A percentile compares a stretch with the other conserved stretches of the same genome.
These are phyloP conservation scores for Gryllus bimaculatus DNA, from an alignment of 1,140 invertebrate genomes.

Conservation along the genomic window DNA sequence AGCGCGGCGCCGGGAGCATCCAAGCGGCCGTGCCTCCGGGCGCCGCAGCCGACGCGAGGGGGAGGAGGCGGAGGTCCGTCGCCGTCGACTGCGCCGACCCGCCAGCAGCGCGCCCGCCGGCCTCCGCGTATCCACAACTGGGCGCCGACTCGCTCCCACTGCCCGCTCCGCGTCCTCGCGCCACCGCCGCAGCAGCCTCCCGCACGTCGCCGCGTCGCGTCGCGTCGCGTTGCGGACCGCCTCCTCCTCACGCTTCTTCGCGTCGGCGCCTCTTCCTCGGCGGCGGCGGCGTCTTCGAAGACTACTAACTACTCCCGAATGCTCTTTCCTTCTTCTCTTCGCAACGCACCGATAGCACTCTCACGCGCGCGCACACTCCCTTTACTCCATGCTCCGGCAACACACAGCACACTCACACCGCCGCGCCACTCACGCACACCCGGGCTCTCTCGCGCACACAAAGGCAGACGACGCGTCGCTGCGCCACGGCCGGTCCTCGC, in stretches of 20 bases:
- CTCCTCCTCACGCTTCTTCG: background rate
- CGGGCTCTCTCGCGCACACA: background rate
- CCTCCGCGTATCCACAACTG: background rate
- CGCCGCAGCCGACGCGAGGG: background rate
- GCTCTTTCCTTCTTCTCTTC: background rate
- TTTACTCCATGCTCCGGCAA: background rate
- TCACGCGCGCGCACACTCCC: background rate
- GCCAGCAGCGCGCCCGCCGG: background rate
- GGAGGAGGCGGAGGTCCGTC: background rate
- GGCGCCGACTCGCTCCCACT: too few species aligned
- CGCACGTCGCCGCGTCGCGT: background rate
- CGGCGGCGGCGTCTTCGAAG: too few species aligned
- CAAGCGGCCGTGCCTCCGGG: background rate
- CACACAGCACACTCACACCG: background rate
- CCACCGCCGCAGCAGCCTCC: background rate
- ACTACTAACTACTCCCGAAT: too few species aligned
- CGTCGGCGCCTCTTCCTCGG: too few species aligned
- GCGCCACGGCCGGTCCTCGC: background rate
- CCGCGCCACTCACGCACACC: background rate
- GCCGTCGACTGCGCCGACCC: background rate
- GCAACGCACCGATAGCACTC: background rate
- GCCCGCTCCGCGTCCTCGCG: too few species aligned
- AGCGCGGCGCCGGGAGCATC: slow-evolving; percentile 1
- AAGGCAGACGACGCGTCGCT: background rate
- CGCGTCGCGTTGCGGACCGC: too few species aligned